phyloP scores from a whole-genome alignment of 1,140 invertebrate genomes.

The Asbolus verrucosus region DNA sequence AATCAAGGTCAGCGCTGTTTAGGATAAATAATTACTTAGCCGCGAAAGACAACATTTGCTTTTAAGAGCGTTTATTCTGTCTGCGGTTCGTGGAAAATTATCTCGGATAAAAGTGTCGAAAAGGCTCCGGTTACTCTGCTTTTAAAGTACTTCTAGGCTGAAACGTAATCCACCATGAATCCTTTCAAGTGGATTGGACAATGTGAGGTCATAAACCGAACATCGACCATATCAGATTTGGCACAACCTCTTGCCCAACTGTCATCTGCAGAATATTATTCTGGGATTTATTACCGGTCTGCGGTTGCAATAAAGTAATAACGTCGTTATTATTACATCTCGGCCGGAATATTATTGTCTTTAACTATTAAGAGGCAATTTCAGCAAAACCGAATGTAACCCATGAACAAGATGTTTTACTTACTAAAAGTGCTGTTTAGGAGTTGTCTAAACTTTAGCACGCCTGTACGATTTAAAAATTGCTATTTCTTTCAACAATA shows the following conservation, averaged over 20 bases:
- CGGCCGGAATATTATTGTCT: not conserved
- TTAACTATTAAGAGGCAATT: slow-evolving; percentile 8
- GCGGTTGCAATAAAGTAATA: slow-evolving; percentile 5
- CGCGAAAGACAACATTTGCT: slow-evolving; percentile 6
- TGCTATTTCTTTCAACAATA: too few relatives aligned
- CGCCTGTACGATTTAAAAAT: too few relatives aligned
- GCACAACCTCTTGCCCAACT: slow-evolving; percentile 18
- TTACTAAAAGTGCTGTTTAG: too few relatives aligned
- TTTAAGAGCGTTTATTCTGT: not conserved
- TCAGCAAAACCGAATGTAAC: not conserved
- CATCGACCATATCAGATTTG: slow-evolving; percentile 22
- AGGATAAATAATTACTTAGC: not conserved
- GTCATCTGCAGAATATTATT: slow-evolving; percentile 24
- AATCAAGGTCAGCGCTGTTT: slow-evolving; percentile 2
- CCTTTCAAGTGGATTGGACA: slow-evolving; percentile 9
- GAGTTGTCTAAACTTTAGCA: too few relatives aligned
- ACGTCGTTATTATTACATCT: slow-evolving; percentile 20
- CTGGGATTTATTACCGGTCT: slow-evolving; percentile 4
- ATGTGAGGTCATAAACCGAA: slow-evolving; percentile 22
- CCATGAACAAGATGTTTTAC: too few relatives aligned
- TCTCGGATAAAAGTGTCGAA: too few relatives aligned
- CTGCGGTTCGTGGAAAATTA: not conserved
- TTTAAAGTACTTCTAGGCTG: too few relatives aligned
- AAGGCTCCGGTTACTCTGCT: too few relatives aligned
- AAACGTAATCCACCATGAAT: slow-evolving; percentile 16